Evolutionary conservation across 2,113 vertebrate genomes (phyloP), one percentile per base, ranked within the genome.

Genomic region (Dicentrarchus labrax): DNA sequence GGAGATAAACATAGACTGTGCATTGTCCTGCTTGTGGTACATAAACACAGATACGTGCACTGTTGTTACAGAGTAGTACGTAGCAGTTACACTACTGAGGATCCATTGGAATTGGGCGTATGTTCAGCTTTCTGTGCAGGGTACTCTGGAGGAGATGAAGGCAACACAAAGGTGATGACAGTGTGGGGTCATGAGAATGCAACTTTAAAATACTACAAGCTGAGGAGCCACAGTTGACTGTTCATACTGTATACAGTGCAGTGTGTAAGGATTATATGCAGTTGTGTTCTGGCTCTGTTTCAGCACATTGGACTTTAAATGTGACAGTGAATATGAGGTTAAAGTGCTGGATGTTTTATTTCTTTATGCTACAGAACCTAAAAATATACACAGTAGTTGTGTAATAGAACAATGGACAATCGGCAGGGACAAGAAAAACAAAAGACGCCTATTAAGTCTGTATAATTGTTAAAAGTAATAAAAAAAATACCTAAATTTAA

Each of bases 101-200:
- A 77, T 43, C 5, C 6, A 0, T 0, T 76, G 85, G 78, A 77
- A 82, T 64, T 76, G 82, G 70, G 84, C 81, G 56, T n/a, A 77
- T 50, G 41, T 36, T 71, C 38, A 24, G 61, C 62, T 36, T 2
- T 13, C 4, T 53, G 61, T 51, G 74, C 47, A 22, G 6, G n/a
- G 0, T 4, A 7, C 22, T 76, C 6, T 50, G 67, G 30, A 56
- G 19, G 12, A 10, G 51, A 41, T 70, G 56, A 70, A 50, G 0
- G 66, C 56, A 88, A 86, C 54, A 66, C 54, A 71, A 1, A 73
- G 39, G 21, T 67, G 70, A 43, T 0, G 60, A 56, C 41, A 57
- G n/a, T 5, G 10, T n/a, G 57, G 24, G 9, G 11, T 41, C 56
- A 54, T 62, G 59, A 39, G 22, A 4, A 74, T 10, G 84, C 62